Evolutionary conservation across 2,888 invertebrate species (phyloP).

Genomic region (Zaprionus obscuricornis): DNA sequence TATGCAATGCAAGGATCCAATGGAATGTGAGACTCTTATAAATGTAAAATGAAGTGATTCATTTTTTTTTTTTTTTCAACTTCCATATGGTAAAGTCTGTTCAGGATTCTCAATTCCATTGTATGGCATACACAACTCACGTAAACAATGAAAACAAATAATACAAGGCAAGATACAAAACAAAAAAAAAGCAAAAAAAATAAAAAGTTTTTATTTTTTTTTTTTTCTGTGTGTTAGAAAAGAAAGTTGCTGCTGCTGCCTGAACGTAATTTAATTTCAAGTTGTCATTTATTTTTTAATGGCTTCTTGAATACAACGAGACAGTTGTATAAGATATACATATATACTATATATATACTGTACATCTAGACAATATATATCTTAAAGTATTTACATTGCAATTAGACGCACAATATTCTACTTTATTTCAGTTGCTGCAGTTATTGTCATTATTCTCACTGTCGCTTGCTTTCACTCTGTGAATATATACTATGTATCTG

Average conservation of each 20-base stretch:
- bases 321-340: no score
- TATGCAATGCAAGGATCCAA: background rate
- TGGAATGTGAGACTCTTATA: constrained; percentile 28
- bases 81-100: constrained; percentile 51
- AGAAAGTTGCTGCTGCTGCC: constrained; percentile 29
- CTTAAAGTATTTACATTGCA: constrained; percentile 57
- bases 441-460: background rate
- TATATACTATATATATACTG: no score
- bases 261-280: constrained; percentile 38
- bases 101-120: constrained; percentile 20
- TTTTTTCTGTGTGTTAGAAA: constrained; percentile 41
- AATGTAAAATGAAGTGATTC: constrained; percentile 35
- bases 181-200: constrained; percentile 19
- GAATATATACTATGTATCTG: background rate
- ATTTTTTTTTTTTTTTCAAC: background rate
- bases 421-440: background rate
- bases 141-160: no score
- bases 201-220: no score
- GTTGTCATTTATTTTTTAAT: constrained; percentile 43
- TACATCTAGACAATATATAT: no score
- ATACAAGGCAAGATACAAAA: no score
- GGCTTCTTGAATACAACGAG: constrained; percentile 44
- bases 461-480: background rate
- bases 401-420: constrained; percentile 44
- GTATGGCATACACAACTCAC: constrained; percentile 1